Percentiles rank a stretch among this genome's conserved stretches.
These are phyloP conservation scores for Chaetodon trifasciatus DNA, from an alignment of 2,797 vertebrate species.

Conservation along the genomic window DNA sequence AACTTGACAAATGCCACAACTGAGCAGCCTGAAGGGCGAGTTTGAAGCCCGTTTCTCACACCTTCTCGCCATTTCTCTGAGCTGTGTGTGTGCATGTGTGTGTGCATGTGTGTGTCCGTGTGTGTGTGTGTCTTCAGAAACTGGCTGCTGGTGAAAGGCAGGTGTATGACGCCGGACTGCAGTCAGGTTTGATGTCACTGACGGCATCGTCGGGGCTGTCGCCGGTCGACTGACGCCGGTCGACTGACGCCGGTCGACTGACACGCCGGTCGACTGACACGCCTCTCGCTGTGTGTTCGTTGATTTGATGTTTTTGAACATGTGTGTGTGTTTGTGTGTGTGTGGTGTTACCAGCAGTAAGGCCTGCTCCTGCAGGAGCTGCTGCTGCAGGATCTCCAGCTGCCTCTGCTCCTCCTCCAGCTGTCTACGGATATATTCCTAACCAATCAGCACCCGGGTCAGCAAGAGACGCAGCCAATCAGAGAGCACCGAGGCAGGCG, in stretches of 20 bases:
- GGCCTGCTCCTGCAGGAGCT: conserved; percentile 97
- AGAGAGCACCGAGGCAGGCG: conserved; percentile 41
- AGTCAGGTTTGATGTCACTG: too few species aligned
- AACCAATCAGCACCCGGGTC: conserved; percentile 65
- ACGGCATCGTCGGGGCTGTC: too few species aligned
- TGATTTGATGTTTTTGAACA: too few species aligned
- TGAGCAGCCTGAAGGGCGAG: background rate
- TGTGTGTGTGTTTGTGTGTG: conserved; percentile 4
- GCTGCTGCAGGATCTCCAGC: conserved; percentile 98
- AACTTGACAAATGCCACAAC: background rate
- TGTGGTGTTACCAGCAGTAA: conserved; percentile 92
- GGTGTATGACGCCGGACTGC: too few species aligned
- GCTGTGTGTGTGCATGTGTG: conserved; percentile 2
- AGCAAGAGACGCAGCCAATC: conserved; percentile 60
- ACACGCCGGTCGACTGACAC: too few species aligned
- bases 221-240: too few species aligned
- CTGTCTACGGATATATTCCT: conserved; percentile 98
- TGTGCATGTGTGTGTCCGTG: conserved; percentile 22
- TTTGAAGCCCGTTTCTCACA: conserved; percentile 25
- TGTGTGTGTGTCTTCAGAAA: background rate
- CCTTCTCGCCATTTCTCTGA: conserved; percentile 25
- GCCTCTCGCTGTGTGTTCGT: too few species aligned
- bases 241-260: too few species aligned
- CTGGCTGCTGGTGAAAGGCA: too few species aligned
- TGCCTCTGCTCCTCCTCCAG: conserved; percentile 98